Base-by-base conservation (phyloP, 2,888 invertebrate genomes). In the Lathronympha strigana region DNA sequence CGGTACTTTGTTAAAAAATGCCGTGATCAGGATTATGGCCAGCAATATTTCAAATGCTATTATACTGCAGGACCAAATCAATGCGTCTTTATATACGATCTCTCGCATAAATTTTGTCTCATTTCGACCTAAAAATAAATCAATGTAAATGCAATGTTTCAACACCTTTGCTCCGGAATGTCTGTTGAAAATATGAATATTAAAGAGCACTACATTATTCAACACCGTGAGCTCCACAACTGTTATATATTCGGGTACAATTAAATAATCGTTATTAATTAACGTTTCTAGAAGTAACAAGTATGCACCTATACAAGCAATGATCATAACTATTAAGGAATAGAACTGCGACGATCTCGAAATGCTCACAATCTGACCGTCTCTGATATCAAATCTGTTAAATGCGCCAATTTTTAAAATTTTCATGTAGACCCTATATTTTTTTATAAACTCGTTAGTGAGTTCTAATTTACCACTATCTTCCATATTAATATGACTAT, bases 71-170 rank as follows among this genome's bases (percentile, higher is more conserved):
- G 69, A 60, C n/a, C 76, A 23, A 15, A 64, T 28, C 19, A 67
- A 28, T 15, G 71, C 82, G 0, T 72, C 67, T 25, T 67, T 77
- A 0, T 73, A 63, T 1, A 73, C 71, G 2, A 78, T 68, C 4
- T 77, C 67, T 71, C 89, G 80, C 81, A 90, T 80, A 50, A 85
- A 86, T 47, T 73, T 75, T 0, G 88, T 87, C 67, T 87, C 80
- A n/a, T 79, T 68, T 1, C 74, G 69, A 11, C 87, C 87, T 0
- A 90, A 70, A 36, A 82, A 73, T 6, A 68, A 45, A 67, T 90
- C 90, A 0, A 87, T 79, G 40, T 86, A 76, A 6, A 87, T 79
- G 51, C 72, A 74, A 28, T 72, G 70, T 8, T 76, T 69, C 1
- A 88, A 68, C 0, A 88, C 61, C 0, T 75, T 69, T 0, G 76